Evolutionary conservation across 2,888 invertebrate species (phyloP), one percentile per base, ranked within the genome.

Genomic region (Drosophila anomalata): DNA sequence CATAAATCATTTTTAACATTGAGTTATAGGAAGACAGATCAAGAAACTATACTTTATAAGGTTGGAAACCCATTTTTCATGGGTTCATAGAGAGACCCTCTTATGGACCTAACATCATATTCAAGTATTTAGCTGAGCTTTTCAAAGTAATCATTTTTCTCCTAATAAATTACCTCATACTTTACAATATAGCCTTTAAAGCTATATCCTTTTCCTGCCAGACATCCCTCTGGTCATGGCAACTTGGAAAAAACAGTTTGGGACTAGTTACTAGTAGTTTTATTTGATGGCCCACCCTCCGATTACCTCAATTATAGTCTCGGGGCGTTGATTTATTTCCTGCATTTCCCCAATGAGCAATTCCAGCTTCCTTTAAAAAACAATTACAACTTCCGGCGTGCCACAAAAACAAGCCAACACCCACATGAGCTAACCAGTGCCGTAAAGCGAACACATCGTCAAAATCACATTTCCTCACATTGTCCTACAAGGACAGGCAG

Each of bases 371-470:
- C 88, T 84, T 87, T 81, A 73, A 87, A 88, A 62, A 87, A 88
- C 83, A 84, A 84, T 88, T 87, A 84, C 82, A 87, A 78, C 84
- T 78, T 84, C 88, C 84, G 69, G 47, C 55, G 54, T 52, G 52
- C 61, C 36, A 66, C 59, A 60, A 62, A 60, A 53, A 60, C 69
- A 61, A 33, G 22, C 55, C 50, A 17, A 29, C 24, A 52, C 47
- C 63, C 73, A 71, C 46, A 71, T 42, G 73, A 53, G 41, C 41
- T 8, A 2, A 73, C 41, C 11, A 20, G 14, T 6, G 17, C 75
- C 87, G 74, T 82, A 78, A 89, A 80, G 78, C 80, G 73, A 89
- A 88, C 89, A 88, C 89, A 87, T 89, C 89, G 89, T 88, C 89
- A 89, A 89, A 89, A 87, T 89, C 78, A 80, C 78, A 88, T 87